Conservation (phyloP, 2,113 vertebrate species). For the Apteryx owenii region DNA sequence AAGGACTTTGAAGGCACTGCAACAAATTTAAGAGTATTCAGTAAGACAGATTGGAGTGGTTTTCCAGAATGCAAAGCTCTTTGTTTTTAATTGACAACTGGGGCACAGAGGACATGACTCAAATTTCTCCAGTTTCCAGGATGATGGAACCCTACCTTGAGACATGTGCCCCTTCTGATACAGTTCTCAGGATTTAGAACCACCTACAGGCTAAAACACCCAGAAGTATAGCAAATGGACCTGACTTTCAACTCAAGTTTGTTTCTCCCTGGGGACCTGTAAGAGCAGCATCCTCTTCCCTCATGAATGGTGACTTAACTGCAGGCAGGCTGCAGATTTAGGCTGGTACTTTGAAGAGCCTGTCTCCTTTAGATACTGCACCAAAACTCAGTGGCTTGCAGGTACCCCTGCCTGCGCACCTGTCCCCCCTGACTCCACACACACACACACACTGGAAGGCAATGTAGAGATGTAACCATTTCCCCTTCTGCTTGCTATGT, state of each 20-base stretch:
- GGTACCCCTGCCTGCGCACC: too few species aligned
- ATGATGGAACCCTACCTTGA: neutral
- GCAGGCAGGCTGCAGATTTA: neutral
- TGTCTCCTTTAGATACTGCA: neutral
- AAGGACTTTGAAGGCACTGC: conserved; percentile 67
- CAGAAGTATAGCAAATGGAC: too few species aligned
- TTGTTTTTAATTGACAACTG: conserved; percentile 10
- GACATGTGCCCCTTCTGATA: fast-evolving
- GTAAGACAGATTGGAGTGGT: neutral
- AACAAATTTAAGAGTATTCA: neutral
- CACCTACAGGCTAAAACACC: neutral
- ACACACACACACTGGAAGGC: neutral
- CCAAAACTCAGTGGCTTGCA: neutral
- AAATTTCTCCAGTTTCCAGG: fast-evolving
- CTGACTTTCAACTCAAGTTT: neutral
- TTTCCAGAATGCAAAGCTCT: conserved; percentile 1
- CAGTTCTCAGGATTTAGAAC: neutral
- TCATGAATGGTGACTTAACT: fast-evolving
- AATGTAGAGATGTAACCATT: fast-evolving
- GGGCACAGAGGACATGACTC: neutral
- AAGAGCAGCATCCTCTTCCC: neutral
- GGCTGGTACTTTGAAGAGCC: neutral
- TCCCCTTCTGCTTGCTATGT: neutral
- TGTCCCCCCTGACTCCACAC: too few species aligned
- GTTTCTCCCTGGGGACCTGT: neutral